Base-by-base conservation (phyloP, 2,888 invertebrate genomes). In the Chorisops tibialis region DNA sequence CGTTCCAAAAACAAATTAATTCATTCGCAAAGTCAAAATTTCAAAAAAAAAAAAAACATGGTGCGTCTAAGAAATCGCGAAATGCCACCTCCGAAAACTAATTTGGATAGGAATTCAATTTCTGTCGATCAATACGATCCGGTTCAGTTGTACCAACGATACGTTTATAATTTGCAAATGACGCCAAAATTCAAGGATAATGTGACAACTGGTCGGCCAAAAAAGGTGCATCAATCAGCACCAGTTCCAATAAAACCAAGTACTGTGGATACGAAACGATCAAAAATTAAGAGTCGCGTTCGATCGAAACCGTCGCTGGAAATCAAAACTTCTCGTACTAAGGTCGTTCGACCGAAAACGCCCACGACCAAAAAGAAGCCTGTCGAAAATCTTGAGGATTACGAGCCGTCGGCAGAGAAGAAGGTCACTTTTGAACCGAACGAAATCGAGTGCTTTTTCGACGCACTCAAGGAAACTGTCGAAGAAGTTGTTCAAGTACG, bases 381-480 rank as follows among this genome's bases (percentile, higher is more conserved):
- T 22, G 30, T 56, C 14, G 41, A 14, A 7, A 41, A 16, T 43
- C 38, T 56, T 5, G 54, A 41, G 18, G 54, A 56, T n/a, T 56
- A 56, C 41, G 22, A 24, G 9, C 1, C 21, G 4, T 9, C 22
- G 4, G 16, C 6, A 5, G 54, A 56, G 3, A 56, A 56, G 30
- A 43, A 56, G 18, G 54, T 56, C 16, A 43, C 54, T 6, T 56
- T 56, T 18, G 65, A 67, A 18, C 63, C 61, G 48, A 72, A 75
- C 1, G 68, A 72, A n/a, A 72, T 71, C 39, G 68, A 68, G 5
- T 74, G 73, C 49, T 75, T 76, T 48, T 70, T 75, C 3, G 72
- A 68, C 59, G 68, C 71, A 7, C 67, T 77, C 4, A 70, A 71
- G 22, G 74, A 74, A 9, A 72, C 72, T 43, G 71, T 76, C 12